Base-by-base conservation (phyloP, 2,113 vertebrate genomes). In the Notothenia rossii region DNA sequence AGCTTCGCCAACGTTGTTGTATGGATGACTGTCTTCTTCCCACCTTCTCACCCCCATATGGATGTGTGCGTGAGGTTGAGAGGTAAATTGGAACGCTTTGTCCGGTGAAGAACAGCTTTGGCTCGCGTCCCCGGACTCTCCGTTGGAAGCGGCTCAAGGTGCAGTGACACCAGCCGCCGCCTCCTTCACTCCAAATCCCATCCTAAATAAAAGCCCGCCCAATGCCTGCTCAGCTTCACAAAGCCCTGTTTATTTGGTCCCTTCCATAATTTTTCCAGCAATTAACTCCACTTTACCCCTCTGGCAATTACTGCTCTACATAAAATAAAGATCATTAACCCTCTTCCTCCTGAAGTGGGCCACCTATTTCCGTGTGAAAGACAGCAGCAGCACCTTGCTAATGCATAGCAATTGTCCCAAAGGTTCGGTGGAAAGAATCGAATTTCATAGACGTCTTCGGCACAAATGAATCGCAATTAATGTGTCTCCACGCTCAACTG, bases 301-400 rank as follows among this genome's bases (percentile, higher is more conserved):
- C 68, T 83, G 91, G 91, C 92, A 91, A 83, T 94, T 90, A 91
- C 90, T 94, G 90, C 72, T 93, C 93, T 89, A 94, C 87, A 94
- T 94, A 94, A 91, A 92, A 88, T 87, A 92, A 88, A 91, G 92
- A 91, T 89, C 61, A 84, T 88, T 92, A 87, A 90, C 92, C 89
- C 71, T 25, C 82, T 75, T 90, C 78, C 84, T 70, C 82, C 83
- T 88, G 73, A 82, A 89, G 87, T 86, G 72, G 71, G 62, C 73
- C 12, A 17, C 60, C 56, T 72, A 65, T 55, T 81, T 40, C 58
- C 58, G 33, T 54, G 81, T 67, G 80, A 85, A 79, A 72, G 66
- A 49, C 72, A 20, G 64, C 76, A 87, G 76, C 53, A n/a, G 64
- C 76, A 87, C 86, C 87, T 92, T 85, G 84, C 84, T 79, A 90